Conservation (phyloP, 2,797 vertebrate genomes). For the Gallinago solitaria region DNA sequence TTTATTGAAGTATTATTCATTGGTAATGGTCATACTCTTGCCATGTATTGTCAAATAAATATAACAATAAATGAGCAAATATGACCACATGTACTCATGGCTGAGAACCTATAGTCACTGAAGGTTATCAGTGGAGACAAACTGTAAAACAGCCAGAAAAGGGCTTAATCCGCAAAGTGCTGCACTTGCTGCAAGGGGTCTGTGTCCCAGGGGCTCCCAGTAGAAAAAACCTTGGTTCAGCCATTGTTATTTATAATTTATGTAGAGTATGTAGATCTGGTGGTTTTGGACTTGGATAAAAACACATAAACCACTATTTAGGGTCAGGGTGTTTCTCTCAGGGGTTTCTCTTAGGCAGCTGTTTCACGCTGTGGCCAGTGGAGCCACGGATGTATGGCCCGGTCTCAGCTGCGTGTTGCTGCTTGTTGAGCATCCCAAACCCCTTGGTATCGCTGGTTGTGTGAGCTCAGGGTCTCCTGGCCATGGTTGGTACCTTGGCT, state of each 20-base stretch:
- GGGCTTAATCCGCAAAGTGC: background rate
- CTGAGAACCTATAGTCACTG: background rate
- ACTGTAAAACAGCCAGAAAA: background rate
- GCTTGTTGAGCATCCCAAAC: background rate
- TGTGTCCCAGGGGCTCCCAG: background rate
- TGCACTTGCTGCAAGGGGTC: background rate
- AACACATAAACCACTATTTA: background rate
- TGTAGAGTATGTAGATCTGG: background rate
- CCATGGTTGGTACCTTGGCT: background rate
- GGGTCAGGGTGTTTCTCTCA: background rate
- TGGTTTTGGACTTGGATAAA: background rate
- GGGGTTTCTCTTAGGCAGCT: background rate
- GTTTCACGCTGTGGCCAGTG: background rate
- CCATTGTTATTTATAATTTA: background rate
- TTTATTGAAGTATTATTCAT: slow-evolving; percentile 35
- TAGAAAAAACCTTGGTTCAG: background rate
- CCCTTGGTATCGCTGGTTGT: accelerated
- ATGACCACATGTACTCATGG: background rate
- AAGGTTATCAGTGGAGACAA: background rate
- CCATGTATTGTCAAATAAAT: slow-evolving; percentile 11
- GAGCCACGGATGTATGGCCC: too few species aligned
- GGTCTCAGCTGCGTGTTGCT: background rate
- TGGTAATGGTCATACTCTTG: background rate
- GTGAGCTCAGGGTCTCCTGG: background rate
- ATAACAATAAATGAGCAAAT: background rate